phyloP scores from a whole-genome alignment of 2,113 vertebrate species.

The Sminthopsis crassicaudata region DNA sequence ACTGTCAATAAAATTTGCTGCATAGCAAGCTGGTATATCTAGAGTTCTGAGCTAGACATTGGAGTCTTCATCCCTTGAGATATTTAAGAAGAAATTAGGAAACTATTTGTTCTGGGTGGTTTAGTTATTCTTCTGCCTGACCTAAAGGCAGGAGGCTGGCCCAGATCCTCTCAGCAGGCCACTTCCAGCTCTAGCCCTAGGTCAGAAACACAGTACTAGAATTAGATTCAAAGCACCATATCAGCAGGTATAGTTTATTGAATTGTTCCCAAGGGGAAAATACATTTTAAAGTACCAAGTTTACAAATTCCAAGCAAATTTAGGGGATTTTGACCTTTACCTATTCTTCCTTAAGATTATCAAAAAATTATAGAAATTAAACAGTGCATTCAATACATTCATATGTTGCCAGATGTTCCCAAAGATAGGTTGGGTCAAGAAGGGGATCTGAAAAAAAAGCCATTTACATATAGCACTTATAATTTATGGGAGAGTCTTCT shows the following conservation, averaged over 20 bases:
- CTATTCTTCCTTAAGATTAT: background rate
- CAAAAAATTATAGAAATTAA: slow-evolving; percentile 22
- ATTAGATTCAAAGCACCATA: background rate
- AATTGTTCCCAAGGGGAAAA: background rate
- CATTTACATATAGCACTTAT: background rate
- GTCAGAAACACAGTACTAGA: background rate
- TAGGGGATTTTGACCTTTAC: slow-evolving; percentile 9
- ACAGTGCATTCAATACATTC: background rate
- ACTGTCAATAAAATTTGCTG: slow-evolving; percentile 1
- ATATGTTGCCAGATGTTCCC: slow-evolving; percentile 3
- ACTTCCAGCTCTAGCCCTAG: background rate
- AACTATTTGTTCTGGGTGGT: background rate
- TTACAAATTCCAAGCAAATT: slow-evolving; percentile 17
- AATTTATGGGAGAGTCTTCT: background rate
- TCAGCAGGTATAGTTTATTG: background rate
- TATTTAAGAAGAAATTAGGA: background rate
- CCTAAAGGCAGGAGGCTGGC: background rate
- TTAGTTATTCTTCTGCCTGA: background rate
- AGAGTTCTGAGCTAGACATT: background rate
- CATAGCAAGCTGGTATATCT: background rate
- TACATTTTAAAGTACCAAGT: background rate
- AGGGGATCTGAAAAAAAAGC: background rate
- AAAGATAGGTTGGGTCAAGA: background rate
- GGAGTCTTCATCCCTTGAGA: slow-evolving; percentile 1
- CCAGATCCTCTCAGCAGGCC: background rate